These are phyloP conservation scores for Phyllostomus discolor DNA, from an alignment of 2,113 vertebrate species.

Conservation along the genomic window DNA sequence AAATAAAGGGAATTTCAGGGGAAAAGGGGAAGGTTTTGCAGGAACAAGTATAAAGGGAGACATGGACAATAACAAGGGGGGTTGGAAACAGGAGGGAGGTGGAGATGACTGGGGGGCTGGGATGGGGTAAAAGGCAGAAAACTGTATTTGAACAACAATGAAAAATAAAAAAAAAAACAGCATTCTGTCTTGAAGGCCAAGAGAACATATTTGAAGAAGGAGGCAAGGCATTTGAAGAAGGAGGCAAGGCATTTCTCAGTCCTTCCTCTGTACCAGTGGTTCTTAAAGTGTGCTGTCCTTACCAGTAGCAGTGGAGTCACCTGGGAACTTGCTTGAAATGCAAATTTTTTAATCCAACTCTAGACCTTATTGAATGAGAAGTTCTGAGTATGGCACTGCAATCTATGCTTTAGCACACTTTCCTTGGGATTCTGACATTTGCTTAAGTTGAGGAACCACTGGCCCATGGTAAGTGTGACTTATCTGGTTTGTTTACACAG, in stretches of 20 bases:
- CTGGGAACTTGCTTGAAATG: background rate
- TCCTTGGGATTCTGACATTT: background rate
- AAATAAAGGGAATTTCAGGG: no score
- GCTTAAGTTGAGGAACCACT: background rate
- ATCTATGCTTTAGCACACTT: background rate
- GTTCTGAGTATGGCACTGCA: background rate
- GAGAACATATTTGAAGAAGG: no score
- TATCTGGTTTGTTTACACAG: background rate
- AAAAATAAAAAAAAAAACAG: background rate
- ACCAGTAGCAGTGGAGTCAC: background rate
- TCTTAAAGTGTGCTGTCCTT: background rate
- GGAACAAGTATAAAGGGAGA: no score
- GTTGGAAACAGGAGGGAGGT: no score
- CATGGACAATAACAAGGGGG: no score
- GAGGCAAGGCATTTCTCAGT: background rate
- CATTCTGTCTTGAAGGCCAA: background rate
- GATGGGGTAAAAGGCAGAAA: no score
- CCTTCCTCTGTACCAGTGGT: background rate
- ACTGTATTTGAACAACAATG: no score
- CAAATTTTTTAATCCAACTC: background rate
- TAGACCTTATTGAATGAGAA: background rate
- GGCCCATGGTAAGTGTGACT: background rate
- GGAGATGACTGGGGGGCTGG: no score
- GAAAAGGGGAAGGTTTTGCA: no score
- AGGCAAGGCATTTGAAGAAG: background rate